Conservation (phyloP, 30 jellyfish, hydroid and myxozoan genomes). For the Turritopsis rubra region DNA sequence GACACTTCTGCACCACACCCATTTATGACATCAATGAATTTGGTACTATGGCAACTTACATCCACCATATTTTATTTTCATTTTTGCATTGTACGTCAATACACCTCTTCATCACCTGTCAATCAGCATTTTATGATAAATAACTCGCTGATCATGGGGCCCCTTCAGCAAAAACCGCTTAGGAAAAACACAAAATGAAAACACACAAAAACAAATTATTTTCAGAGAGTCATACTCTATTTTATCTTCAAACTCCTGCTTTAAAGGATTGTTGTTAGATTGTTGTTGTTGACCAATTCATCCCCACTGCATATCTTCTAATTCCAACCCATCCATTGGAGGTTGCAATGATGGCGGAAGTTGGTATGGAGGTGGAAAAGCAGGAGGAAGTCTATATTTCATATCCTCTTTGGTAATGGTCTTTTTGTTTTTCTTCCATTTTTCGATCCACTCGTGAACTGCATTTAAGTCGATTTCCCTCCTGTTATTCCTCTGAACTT, state of each 20-base stretch:
- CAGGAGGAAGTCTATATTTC: conserved; percentile 73
- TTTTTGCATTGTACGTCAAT: too few relatives aligned
- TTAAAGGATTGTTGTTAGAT: not conserved
- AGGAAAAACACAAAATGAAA: too few relatives aligned
- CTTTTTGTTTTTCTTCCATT: conserved; percentile 63
- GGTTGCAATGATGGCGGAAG: conserved; percentile 88
- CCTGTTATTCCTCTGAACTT: conserved; percentile 30
- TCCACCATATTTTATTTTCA: too few relatives aligned
- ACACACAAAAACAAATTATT: not conserved
- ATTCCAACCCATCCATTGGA: conserved; percentile 27
- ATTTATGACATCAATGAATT: too few relatives aligned
- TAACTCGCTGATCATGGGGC: too few relatives aligned
- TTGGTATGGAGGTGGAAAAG: conserved; percentile 68
- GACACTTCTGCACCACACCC: too few relatives aligned
- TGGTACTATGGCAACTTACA: too few relatives aligned
- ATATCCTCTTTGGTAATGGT: conserved; percentile 26
- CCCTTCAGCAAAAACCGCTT: too few relatives aligned
- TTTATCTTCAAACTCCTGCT: too few relatives aligned
- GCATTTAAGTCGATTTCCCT: conserved; percentile 12
- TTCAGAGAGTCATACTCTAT: not conserved
- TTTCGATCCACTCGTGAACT: conserved; percentile 58
- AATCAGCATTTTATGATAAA: too few relatives aligned
- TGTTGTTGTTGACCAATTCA: not conserved
- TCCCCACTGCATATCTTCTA: conserved; percentile 20
- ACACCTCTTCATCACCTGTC: too few relatives aligned